Evolutionary conservation across 2,113 vertebrate genomes (phyloP), one percentile per base, ranked within the genome.

Genomic region (Phaethornis superciliosus): DNA sequence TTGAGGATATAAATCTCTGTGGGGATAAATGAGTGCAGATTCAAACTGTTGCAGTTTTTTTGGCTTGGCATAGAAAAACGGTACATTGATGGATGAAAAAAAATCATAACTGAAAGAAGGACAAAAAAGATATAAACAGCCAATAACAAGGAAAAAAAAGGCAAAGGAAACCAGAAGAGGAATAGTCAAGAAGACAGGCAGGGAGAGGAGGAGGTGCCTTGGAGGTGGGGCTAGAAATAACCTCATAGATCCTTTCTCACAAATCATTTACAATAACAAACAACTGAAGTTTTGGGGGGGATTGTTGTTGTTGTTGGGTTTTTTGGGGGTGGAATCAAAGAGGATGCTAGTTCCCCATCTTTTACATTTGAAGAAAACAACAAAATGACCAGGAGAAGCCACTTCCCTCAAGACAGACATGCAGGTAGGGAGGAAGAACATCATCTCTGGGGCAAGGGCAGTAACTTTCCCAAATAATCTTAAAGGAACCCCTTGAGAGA

Each of bases 1-100:
- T 51, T 85, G 42, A 85, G 51, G 93, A 88, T 90, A 87, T 93
- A 94, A 95, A 90, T 85, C 68, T 94, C 56, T 42, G 32, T 51
- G 26, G 69, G 85, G 47, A 54, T 79, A 95, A 87, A 91, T 44
- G 65, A 58, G 26, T 76, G 51, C 82, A 78, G 60, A 76, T 80
- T 54, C 60, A 96, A 95, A 95, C 55, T 83, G 67, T 8, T 87
- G 80, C 77, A 44, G 51, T 79, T 96, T 96, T 95, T 62, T 81
- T 90, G 83, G 58, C 62, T 85, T 90, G 60, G 80, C 78, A 90
- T 81, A 78, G 23, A 51, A 37, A 94, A 84, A 35, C 47, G 60
- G 40, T 14, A 65, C 80, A 64, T 19, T 94, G 62, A 82, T 65
- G 77, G 83, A 70, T 64, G 40, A 89, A 94, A 95, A 94, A 74